A percentile compares a stretch with the other conserved stretches of the same genome.
Evolutionary conservation across 1,140 invertebrate species (phyloP).

Genomic region (Homalodisca vitripennis): DNA sequence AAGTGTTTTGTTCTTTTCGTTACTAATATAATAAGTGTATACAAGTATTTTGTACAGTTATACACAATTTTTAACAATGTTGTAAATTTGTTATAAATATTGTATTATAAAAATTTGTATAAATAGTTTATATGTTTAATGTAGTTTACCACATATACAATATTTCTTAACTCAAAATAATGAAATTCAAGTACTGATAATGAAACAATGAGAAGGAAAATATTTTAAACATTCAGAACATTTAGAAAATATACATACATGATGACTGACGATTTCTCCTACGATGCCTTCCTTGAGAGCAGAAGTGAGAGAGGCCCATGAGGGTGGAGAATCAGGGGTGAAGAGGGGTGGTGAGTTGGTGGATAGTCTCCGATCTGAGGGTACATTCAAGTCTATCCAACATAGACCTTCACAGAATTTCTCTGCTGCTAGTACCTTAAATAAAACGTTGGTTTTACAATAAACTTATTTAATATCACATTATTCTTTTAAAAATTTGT

Average conservation of each 20-base stretch:
- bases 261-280: constrained; percentile 14
- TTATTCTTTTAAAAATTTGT: not conserved
- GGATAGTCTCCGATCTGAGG: too few relatives aligned
- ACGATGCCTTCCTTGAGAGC: constrained; percentile 22
- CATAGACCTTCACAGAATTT: constrained; percentile 22
- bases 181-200: too few relatives aligned
- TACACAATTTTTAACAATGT: too few relatives aligned
- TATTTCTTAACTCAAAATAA: too few relatives aligned
- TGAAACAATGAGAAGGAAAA: too few relatives aligned
- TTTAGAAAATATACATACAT: not conserved
- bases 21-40: too few relatives aligned
- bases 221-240: not conserved
- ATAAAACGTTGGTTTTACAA: not conserved
- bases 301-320: not conserved
- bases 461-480: not conserved
- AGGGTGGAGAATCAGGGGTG: not conserved
- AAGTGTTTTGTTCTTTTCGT: too few relatives aligned
- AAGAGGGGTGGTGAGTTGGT: not conserved
- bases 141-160: too few relatives aligned
- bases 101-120: too few relatives aligned
- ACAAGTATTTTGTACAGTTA: too few relatives aligned
- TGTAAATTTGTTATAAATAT: too few relatives aligned
- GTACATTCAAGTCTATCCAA: constrained; percentile 5
- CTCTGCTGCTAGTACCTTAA: constrained; percentile 17
- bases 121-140: too few relatives aligned